A percentile compares a stretch with the other conserved stretches of the same genome.
phyloP scores from a whole-genome alignment of 2,113 vertebrate genomes.

The Argyrosomus japonicus region DNA sequence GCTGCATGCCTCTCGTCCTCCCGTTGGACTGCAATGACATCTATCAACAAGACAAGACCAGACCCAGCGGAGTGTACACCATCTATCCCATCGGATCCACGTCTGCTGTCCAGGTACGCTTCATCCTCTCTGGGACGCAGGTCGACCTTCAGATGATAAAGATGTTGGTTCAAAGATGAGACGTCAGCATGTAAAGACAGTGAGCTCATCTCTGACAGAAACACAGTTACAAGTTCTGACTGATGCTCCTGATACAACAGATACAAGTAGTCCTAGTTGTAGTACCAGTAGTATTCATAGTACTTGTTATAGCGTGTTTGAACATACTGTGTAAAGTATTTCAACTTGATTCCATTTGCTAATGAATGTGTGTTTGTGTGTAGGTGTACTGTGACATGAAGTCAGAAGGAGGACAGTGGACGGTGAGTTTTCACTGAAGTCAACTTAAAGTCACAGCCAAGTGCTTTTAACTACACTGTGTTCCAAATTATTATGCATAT shows the following conservation, averaged over 20 bases:
- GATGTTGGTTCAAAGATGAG: no score
- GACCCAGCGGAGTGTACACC: constrained; percentile 33
- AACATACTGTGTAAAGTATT: no score
- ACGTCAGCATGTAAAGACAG: no score
- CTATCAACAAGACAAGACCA: neutral
- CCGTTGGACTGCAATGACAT: constrained; percentile 31
- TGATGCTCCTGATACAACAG: no score
- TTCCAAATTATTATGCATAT: no score
- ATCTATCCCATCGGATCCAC: constrained; percentile 31
- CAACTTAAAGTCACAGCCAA: no score
- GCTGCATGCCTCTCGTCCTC: neutral
- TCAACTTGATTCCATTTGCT: neutral
- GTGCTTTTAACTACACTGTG: no score
- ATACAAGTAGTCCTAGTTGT: no score
- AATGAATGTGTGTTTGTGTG: constrained; percentile 5
- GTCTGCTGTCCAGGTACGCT: constrained; percentile 37
- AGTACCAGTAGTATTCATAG: no score
- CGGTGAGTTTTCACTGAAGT: constrained; percentile 25
- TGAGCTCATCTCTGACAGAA: no score
- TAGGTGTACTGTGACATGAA: constrained; percentile 50
- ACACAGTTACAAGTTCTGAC: no score
- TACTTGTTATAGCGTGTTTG: no score
- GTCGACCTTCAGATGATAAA: neutral
- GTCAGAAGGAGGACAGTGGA: constrained; percentile 14
- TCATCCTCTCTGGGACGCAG: neutral